Evolutionary conservation across 2,888 invertebrate species (phyloP), one percentile per base, ranked within the genome.

Genomic region (Drosophila nigricruria): DNA sequence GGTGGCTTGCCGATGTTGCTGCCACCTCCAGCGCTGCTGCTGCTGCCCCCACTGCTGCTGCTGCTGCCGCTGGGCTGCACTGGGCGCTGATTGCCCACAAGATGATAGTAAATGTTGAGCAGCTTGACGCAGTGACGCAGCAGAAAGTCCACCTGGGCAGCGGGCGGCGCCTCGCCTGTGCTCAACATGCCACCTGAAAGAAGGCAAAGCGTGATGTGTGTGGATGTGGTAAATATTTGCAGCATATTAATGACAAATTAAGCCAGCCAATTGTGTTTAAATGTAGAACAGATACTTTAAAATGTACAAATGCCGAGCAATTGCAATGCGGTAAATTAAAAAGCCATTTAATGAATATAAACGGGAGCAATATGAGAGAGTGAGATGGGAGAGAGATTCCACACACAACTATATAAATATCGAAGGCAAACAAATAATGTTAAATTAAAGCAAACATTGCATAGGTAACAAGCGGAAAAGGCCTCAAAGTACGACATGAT

Each of bases 61-160:
- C 53, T 40, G 38, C 54, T 60, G 59, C 54, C 54, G 59, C 66
- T 66, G 6, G 70, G 65, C 45, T 77, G 79, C 65, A 90, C 71
- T n/a, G 92, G 92, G 59, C 92, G 93, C 64, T 91, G 91, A 82
- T 93, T 92, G 80, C 84, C 90, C 70, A 92, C 91, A 70, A 93
- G 83, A 83, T 93, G 93, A 84, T 90, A 89, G 85, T 92, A 93
- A 79, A 93, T 93, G 81, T 92, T 93, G 57, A 93, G 90, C 77
- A 93, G 87, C 87, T 92, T 93, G 82, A 92, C 81, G 57, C 90
- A 83, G 75, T 93, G 93, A 65, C 84, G 87, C 76, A 92, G 86
- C 72, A 93, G 74, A 78, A 83, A 90, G 65, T 92, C 92, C 71
- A 87, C 49, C 32, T 85, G 89, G 65, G 62, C 49, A 16, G 38